Percentiles rank a stretch among this genome's conserved stretches.
These are phyloP conservation scores for Hirtodrosophila duncani DNA, from an alignment of 2,888 invertebrate species.

Conservation along the genomic window DNA sequence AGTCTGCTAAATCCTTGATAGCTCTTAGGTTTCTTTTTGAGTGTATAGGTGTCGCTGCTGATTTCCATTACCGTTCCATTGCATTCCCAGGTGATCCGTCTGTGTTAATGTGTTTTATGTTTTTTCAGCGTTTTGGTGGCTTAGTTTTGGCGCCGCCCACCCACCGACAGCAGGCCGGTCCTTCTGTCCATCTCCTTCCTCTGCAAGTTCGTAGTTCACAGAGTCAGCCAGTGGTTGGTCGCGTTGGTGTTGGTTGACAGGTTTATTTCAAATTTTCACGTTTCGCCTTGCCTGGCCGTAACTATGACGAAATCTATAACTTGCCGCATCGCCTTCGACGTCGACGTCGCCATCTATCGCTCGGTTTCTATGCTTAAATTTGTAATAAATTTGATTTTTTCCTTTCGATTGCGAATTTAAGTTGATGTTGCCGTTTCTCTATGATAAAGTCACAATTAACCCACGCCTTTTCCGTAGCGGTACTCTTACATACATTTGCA, in stretches of 20 bases:
- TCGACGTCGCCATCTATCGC: slow-evolving; percentile 31
- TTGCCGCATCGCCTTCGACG: slow-evolving; percentile 54
- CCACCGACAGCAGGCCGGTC: slow-evolving; percentile 25
- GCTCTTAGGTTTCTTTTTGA: too few species aligned
- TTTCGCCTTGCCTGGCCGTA: slow-evolving; percentile 24
- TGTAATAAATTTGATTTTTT: slow-evolving; percentile 73
- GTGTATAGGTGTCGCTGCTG: too few species aligned
- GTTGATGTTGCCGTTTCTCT: slow-evolving; percentile 25
- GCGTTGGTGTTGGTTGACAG: slow-evolving; percentile 72
- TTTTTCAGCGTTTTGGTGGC: slow-evolving; percentile 58
- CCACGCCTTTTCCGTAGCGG: slow-evolving; percentile 76
- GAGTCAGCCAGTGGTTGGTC: too few species aligned
- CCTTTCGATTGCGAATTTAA: slow-evolving; percentile 68
- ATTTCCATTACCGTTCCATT: too few species aligned
- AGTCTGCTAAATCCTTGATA: too few species aligned
- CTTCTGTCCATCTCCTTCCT: slow-evolving; percentile 28
- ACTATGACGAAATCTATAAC: slow-evolving; percentile 75
- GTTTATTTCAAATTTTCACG: slow-evolving; percentile 67
- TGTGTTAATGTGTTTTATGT: slow-evolving; percentile 74
- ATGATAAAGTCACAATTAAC: slow-evolving; percentile 75
- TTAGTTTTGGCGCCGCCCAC: slow-evolving; percentile 69
- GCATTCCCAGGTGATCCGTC: slow-evolving; percentile 55
- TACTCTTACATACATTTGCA: slow-evolving; percentile 75
- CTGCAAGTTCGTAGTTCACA: slow-evolving; percentile 58
- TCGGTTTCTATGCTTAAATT: slow-evolving; percentile 68